Conservation (phyloP, 1,140 invertebrate genomes). For the Sminthurides bifidus region DNA sequence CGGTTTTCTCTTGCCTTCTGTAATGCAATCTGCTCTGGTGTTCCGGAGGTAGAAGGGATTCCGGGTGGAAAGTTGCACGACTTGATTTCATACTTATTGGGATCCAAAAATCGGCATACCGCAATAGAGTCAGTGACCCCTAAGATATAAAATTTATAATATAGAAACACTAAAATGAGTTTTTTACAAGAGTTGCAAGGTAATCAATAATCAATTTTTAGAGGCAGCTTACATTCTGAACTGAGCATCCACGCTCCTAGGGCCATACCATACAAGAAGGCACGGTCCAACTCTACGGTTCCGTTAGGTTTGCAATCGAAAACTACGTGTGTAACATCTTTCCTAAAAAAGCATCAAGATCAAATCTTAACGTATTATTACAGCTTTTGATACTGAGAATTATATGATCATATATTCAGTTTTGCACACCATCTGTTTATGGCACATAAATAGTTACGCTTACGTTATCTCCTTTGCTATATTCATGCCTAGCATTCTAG, state of each 20-base stretch:
- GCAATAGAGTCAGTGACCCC: conserved; percentile 42
- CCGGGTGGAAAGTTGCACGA: conserved; percentile 35
- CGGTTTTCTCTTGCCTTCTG: background rate
- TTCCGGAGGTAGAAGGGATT: conserved; percentile 10
- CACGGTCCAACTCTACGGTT: background rate
- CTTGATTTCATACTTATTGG: conserved; percentile 49
- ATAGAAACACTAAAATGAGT: background rate
- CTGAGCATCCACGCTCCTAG: conserved; percentile 5
- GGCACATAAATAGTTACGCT: background rate
- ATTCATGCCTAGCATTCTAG: background rate
- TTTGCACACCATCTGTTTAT: background rate
- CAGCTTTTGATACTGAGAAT: background rate
- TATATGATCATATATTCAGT: background rate
- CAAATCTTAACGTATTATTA: background rate
- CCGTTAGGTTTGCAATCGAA: background rate
- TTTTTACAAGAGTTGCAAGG: background rate
- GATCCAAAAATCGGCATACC: conserved; percentile 40
- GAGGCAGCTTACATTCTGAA: conserved; percentile 6
- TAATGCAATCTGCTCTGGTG: background rate
- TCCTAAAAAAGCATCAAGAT: background rate
- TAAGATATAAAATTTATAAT: conserved; percentile 27
- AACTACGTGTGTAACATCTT: conserved; percentile 20
- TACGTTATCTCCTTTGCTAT: conserved; percentile 1
- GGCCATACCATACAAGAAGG: background rate
- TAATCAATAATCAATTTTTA: background rate